Percentiles rank a stretch among this genome's conserved stretches.
phyloP scores from a whole-genome alignment of 2,113 vertebrate genomes.

The Mungos mungo region DNA sequence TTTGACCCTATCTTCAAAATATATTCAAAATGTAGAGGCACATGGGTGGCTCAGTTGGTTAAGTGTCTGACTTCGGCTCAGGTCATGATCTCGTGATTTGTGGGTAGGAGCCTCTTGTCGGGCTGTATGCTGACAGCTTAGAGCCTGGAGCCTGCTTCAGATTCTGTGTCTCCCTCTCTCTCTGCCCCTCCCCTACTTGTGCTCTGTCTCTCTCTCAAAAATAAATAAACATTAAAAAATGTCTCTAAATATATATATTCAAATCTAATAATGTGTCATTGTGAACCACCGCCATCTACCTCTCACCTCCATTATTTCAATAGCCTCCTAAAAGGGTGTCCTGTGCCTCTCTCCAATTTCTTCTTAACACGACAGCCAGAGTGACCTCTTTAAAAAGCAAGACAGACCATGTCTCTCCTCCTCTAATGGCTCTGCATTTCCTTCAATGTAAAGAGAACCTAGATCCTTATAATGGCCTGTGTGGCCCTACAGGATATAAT shows the following conservation, averaged over 20 bases:
- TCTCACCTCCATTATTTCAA: conserved; percentile 8
- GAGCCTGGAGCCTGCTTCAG: too few relatives aligned
- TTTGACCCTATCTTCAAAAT: background rate
- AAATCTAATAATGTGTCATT: background rate
- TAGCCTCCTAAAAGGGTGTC: background rate
- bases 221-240: too few relatives aligned
- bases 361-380: background rate
- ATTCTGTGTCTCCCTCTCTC: too few relatives aligned
- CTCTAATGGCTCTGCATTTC: background rate
- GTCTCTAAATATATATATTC: background rate
- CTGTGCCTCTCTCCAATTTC: background rate
- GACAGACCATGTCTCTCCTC: background rate
- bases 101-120: too few relatives aligned
- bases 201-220: too few relatives aligned
- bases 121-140: too few relatives aligned
- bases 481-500: background rate
- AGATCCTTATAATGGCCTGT: background rate
- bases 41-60: too few relatives aligned
- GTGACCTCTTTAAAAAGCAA: background rate
- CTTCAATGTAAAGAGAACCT: background rate
- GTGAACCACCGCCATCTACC: background rate
- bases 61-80: too few relatives aligned
- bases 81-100: too few relatives aligned
- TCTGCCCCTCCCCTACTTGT: too few relatives aligned
- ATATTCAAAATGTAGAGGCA: background rate